Percentiles rank a stretch among this genome's conserved stretches.
Evolutionary conservation across 2,113 vertebrate species (phyloP).

Genomic region (Ciconia boyciana): DNA sequence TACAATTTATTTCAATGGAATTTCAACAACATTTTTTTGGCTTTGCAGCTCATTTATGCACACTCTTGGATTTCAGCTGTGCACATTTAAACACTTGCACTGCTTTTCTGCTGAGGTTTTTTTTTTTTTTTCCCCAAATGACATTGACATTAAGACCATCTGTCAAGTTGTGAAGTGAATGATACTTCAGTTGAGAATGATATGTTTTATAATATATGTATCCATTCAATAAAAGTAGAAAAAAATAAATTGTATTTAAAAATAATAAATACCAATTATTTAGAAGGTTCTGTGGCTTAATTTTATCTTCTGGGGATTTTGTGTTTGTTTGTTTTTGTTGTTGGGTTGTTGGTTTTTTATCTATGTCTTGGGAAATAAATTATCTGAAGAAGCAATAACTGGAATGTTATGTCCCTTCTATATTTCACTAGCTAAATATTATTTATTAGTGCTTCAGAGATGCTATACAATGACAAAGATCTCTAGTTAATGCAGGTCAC

Average conservation of each 20-base stretch:
- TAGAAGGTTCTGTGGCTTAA: neutral
- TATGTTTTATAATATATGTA: neutral
- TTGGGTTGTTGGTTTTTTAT: neutral
- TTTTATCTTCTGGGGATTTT: neutral
- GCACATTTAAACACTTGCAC: neutral
- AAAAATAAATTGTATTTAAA: neutral
- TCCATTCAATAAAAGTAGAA: neutral
- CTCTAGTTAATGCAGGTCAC: neutral
- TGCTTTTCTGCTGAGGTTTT: neutral
- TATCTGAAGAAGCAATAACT: neutral
- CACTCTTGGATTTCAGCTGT: neutral
- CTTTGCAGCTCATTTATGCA: neutral
- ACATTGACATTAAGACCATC: neutral
- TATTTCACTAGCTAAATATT: neutral
- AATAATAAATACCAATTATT: neutral
- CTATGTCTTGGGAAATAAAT: neutral
- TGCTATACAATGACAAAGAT: neutral
- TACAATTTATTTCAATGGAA: neutral
- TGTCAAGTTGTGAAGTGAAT: neutral
- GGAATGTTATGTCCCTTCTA: neutral
- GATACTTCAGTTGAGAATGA: neutral
- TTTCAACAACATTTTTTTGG: neutral
- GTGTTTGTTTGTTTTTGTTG: neutral
- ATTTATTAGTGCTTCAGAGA: neutral
- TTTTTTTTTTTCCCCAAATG: accelerated